phyloP scores from a whole-genome alignment of 1,140 invertebrate species.

The Patella vulgata region DNA sequence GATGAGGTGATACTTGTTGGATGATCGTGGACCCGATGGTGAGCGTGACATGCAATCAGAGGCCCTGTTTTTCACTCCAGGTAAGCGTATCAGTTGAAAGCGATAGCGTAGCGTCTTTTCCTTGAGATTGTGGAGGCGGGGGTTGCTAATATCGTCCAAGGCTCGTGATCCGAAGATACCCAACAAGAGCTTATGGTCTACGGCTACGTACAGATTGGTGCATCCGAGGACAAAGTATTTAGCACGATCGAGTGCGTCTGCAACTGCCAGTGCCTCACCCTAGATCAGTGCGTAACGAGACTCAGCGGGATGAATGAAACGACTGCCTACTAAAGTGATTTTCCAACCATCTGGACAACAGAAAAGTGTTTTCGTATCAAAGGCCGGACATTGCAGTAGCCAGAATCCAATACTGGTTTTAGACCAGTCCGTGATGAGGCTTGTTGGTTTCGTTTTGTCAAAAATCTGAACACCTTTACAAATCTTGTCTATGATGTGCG shows the following conservation, averaged over 20 bases:
- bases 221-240: slow-evolving; percentile 40
- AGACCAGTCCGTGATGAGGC: slow-evolving; percentile 20
- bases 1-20: slow-evolving; percentile 5
- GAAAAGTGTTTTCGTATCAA: slow-evolving; percentile 15
- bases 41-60: slow-evolving; percentile 34
- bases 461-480: slow-evolving; percentile 22
- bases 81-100: no score
- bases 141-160: slow-evolving; percentile 26
- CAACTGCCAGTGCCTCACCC: slow-evolving; percentile 43
- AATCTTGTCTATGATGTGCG: slow-evolving; percentile 28
- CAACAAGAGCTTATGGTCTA: no score
- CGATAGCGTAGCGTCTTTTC: slow-evolving; percentile 27
- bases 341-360: no score
- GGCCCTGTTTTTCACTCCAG: slow-evolving; percentile 24
- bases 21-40: slow-evolving; percentile 23
- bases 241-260: slow-evolving; percentile 36
- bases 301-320: slow-evolving; percentile 42
- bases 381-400: slow-evolving; percentile 23
- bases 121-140: slow-evolving; percentile 29
- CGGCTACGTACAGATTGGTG: no score
- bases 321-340: slow-evolving; percentile 41
- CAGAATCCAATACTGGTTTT: slow-evolving; percentile 28
- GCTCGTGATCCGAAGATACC: no score
- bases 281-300: slow-evolving; percentile 40
- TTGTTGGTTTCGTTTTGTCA: slow-evolving; percentile 24